These are phyloP conservation scores for Bovichtus variegatus DNA, from an alignment of 2,797 vertebrate species.

Conservation along the genomic window DNA sequence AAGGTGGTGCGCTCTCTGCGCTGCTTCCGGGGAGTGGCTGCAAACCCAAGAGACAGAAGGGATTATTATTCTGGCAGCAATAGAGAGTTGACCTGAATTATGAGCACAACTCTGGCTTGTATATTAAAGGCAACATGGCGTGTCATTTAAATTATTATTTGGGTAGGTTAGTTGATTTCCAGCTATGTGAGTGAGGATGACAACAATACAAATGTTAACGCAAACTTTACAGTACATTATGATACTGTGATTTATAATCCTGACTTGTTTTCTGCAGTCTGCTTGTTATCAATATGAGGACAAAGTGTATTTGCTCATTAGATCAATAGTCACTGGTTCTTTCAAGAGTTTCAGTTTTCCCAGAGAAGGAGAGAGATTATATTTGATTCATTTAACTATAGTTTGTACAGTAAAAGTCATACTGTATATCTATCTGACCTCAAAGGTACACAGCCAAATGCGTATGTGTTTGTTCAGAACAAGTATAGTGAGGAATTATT, in stretches of 20 bases:
- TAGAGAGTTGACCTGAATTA: conserved; percentile 5
- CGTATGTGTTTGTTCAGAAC: conserved; percentile 26
- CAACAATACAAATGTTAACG: background rate
- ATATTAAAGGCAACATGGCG: background rate
- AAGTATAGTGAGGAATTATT: conserved; percentile 20
- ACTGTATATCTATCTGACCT: background rate
- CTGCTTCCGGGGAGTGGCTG: conserved; percentile 92
- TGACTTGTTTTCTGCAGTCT: background rate
- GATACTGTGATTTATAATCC: conserved; percentile 1
- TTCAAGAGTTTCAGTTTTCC: background rate
- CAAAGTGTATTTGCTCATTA: background rate
- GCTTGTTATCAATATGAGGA: background rate
- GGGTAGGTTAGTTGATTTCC: background rate
- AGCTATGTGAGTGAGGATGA: background rate
- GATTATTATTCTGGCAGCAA: conserved; percentile 15
- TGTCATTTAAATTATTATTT: background rate
- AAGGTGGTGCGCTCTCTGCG: conserved; percentile 97
- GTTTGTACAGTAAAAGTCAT: conserved; percentile 22
- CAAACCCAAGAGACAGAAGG: conserved; percentile 21
- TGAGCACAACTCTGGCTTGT: background rate
- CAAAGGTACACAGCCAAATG: background rate
- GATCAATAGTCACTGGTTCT: background rate
- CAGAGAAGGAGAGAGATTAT: background rate
- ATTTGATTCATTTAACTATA: background rate
- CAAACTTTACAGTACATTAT: background rate